phyloP scores from a whole-genome alignment of 2,797 vertebrate genomes.

The Eulemur coronatus region DNA sequence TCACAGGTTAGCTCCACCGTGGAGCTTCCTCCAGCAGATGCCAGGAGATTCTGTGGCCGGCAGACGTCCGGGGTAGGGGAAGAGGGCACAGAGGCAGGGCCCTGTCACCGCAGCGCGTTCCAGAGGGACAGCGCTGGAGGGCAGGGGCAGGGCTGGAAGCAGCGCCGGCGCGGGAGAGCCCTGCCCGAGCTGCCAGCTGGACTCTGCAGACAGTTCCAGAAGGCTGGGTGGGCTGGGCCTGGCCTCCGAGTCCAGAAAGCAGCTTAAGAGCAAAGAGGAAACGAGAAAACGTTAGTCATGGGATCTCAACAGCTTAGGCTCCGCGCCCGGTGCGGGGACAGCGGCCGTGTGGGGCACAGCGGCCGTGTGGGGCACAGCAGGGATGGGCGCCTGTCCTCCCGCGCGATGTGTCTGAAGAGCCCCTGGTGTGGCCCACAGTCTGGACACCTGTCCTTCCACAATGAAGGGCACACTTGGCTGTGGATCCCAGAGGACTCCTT shows the following conservation, averaged over 20 bases:
- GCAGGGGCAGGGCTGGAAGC: background rate
- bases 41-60: background rate
- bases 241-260: background rate
- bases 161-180: background rate
- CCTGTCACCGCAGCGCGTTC: fast-evolving
- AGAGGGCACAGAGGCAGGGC: background rate
- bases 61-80: background rate
- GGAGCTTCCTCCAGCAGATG: background rate
- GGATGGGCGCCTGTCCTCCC: background rate
- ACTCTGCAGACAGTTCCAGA: background rate
- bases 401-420: background rate
- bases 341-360: no score
- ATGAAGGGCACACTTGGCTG: background rate
- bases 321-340: fast-evolving
- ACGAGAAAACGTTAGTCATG: fast-evolving
- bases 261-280: background rate
- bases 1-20: fast-evolving
- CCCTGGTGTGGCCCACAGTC: background rate
- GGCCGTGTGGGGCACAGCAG: background rate
- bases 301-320: background rate
- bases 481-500: background rate
- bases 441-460: background rate
- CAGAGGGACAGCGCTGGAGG: background rate
- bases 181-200: background rate
- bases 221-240: background rate